These are phyloP conservation scores for Remorina albescens DNA, from an alignment of 2,797 vertebrate genomes.

Conservation along the genomic window DNA sequence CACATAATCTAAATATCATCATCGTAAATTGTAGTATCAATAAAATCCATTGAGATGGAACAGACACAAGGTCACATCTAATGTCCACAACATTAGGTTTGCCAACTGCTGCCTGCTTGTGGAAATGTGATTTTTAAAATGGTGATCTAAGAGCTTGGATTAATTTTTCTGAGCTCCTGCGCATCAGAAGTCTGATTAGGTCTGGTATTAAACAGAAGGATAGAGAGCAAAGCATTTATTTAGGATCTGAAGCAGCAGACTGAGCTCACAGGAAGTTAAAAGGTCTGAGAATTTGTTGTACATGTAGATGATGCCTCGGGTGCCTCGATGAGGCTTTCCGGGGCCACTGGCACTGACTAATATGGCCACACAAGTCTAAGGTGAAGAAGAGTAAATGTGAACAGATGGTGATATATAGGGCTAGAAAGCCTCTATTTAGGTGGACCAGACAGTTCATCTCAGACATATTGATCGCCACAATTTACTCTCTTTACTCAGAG, in stretches of 20 bases:
- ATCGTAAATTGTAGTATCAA: neutral
- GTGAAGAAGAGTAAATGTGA: conserved; percentile 67
- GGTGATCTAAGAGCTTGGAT: neutral
- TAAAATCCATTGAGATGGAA: neutral
- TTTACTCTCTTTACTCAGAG: conserved; percentile 80
- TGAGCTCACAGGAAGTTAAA: conserved; percentile 18
- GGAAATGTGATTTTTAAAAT: conserved; percentile 1
- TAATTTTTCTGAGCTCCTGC: conserved; percentile 8
- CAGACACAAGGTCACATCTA: neutral
- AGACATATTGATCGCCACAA: conserved; percentile 81
- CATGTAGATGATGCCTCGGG: conserved; percentile 44
- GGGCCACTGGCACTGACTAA: conserved; percentile 50
- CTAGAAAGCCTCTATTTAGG: conserved; percentile 67
- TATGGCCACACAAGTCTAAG: conserved; percentile 64
- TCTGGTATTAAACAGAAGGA: conserved; percentile 5
- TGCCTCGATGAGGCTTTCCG: conserved; percentile 24
- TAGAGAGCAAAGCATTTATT: neutral
- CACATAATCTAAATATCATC: neutral
- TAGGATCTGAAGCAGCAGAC: neutral
- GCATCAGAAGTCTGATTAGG: neutral
- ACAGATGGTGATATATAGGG: conserved; percentile 69
- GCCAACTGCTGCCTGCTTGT: neutral
- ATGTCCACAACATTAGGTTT: neutral
- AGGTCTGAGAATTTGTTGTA: conserved; percentile 22
- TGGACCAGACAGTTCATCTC: conserved; percentile 76